These are phyloP conservation scores for Turritopsis rubra DNA, from an alignment of 30 jellyfish, hydroid and myxozoan species.

Conservation along the genomic window DNA sequence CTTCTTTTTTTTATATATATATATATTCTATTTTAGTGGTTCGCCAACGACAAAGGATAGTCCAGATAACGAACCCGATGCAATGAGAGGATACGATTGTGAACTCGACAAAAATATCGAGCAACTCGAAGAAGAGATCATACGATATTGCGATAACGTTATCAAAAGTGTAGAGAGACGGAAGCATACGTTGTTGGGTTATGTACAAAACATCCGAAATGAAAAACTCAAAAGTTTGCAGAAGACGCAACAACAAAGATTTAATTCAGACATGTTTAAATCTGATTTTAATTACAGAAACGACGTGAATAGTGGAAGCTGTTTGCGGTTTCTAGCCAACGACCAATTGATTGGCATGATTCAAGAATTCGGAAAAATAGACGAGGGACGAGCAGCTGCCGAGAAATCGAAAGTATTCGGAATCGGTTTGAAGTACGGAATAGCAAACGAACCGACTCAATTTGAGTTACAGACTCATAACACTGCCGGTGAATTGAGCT, in stretches of 20 bases:
- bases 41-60: neutral
- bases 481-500: conserved; percentile 21
- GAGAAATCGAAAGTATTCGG: conserved; percentile 16
- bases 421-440: conserved; percentile 20
- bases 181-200: neutral
- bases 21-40: neutral
- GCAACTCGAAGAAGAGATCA: neutral
- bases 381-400: conserved; percentile 31
- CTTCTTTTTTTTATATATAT: no score
- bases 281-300: neutral
- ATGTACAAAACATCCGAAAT: conserved; percentile 8
- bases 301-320: conserved; percentile 1
- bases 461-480: conserved; percentile 18
- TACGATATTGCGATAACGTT: conserved; percentile 1
- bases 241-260: neutral
- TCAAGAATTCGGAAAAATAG: conserved; percentile 19
- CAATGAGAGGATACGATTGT: neutral
- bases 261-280: neutral
- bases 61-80: neutral
- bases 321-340: conserved; percentile 19
- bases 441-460: conserved; percentile 32
- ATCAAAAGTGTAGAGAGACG: neutral
- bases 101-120: conserved; percentile 24
- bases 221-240: conserved; percentile 10
- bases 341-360: neutral